These are phyloP conservation scores for Contarinia nasturtii DNA, from an alignment of 1,140 invertebrate genomes.

Conservation along the genomic window DNA sequence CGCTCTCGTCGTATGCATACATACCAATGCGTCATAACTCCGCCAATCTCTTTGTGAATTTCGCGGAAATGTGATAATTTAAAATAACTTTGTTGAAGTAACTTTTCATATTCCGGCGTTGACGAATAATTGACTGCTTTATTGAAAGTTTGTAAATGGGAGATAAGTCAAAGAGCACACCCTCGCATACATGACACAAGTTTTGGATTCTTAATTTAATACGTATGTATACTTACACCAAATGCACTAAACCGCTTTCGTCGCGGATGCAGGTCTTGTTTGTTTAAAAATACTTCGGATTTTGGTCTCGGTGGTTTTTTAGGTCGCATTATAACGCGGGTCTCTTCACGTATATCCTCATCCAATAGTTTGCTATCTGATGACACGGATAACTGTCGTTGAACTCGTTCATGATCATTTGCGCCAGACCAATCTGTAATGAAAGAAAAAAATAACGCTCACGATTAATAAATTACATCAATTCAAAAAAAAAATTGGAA, in stretches of 20 bases:
- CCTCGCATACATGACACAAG: too few relatives aligned
- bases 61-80: too few relatives aligned
- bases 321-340: constrained; percentile 67
- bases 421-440: constrained; percentile 57
- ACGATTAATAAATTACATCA: not conserved
- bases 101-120: too few relatives aligned
- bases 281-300: constrained; percentile 66
- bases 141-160: too few relatives aligned
- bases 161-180: too few relatives aligned
- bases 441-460: constrained; percentile 14
- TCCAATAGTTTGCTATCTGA: constrained; percentile 78
- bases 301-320: constrained; percentile 75
- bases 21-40: too few relatives aligned
- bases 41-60: too few relatives aligned
- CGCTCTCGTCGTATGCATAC: too few relatives aligned
- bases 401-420: constrained; percentile 57
- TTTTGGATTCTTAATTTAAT: not conserved
- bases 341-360: constrained; percentile 64
- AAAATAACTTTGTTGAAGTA: too few relatives aligned
- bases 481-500: not conserved
- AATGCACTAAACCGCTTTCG: constrained; percentile 80
- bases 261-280: constrained; percentile 36
- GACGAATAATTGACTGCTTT: too few relatives aligned
- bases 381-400: constrained; percentile 71
- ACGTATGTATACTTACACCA: constrained; percentile 43